Evolutionary conservation across 2,888 invertebrate species (phyloP), one percentile per base, ranked within the genome.

Genomic region (Cephonodes hylas): DNA sequence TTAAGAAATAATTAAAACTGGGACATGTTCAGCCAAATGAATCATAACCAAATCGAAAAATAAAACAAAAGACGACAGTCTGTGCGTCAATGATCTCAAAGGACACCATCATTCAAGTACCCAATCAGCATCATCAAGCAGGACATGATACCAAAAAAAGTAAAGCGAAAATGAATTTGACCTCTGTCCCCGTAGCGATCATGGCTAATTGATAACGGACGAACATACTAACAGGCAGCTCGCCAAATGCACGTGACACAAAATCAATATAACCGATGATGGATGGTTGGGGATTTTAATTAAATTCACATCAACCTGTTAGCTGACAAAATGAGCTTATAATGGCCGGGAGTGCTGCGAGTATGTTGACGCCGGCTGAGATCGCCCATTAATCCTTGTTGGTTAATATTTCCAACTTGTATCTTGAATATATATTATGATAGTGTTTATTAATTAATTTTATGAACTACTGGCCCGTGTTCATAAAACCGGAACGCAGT

Each of bases 221-320:
- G 77, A 68, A 70, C 68, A 68, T 64, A 66, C 65, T 46, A 44
- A 69, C 77, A 72, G 62, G 66, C 63, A 62, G 27, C 69, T 73
- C 76, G 77, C 81, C 86, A 81, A 85, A 85, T 90, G 90, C 81
- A 79, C 71, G 73, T 79, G 91, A 88, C 89, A 85, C 76, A 89
- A 91, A 91, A 89, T 89, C 91, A 90, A 91, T 91, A 91, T 77
- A 69, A 73, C 79, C 68, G 75, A 66, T 89, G 91, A 91, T 91
- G 84, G 89, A 91, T 89, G 89, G 75, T 77, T 81, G 80, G 81
- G 84, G 83, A 85, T 88, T 89, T 91, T 90, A 90, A 90, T 91
- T 89, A 91, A 89, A 86, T 84, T 81, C 85, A 75, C 86, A 86
- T 88, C 88, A 86, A 82, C 84, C 85, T 81, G 86, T 81, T 85